Percentiles rank a stretch among this genome's conserved stretches.
Evolutionary conservation across 2,888 invertebrate species (phyloP).

Genomic region (Phaonia tiefii): DNA sequence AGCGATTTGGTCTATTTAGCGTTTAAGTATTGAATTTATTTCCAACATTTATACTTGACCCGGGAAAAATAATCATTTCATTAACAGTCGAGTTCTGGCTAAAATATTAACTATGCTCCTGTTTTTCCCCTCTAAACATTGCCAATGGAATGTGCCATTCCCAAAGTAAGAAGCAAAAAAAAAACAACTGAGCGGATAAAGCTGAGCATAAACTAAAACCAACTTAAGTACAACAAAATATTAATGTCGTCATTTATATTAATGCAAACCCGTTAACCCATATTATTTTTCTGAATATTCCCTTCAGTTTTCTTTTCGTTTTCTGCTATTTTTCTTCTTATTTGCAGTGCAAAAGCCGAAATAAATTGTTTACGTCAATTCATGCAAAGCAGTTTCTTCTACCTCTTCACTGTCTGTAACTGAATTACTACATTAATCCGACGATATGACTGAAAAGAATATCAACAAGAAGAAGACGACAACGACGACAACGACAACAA

Average conservation of each 20-base stretch:
- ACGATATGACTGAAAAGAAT: neutral
- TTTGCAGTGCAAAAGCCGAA: slow-evolving; percentile 29
- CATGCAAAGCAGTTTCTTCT: slow-evolving; percentile 28
- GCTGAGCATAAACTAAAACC: neutral
- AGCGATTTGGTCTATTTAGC: no score
- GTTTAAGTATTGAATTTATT: no score
- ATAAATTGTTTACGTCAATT: slow-evolving; percentile 28
- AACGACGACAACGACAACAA: neutral
- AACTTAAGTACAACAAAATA: slow-evolving; percentile 21
- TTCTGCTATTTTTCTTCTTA: slow-evolving; percentile 25
- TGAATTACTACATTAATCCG: slow-evolving; percentile 53
- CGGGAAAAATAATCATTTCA: slow-evolving; percentile 47
- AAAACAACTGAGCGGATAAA: neutral
- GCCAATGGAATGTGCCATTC: slow-evolving; percentile 15
- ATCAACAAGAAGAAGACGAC: neutral
- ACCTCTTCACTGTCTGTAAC: slow-evolving; percentile 21
- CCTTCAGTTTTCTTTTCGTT: neutral
- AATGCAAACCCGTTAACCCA: slow-evolving; percentile 17
- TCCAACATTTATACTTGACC: no score
- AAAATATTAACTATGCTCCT: slow-evolving; percentile 26
- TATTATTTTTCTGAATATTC: neutral
- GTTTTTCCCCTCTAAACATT: slow-evolving; percentile 32
- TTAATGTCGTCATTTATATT: slow-evolving; percentile 25
- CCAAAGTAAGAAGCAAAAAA: neutral
- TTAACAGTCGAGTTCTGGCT: slow-evolving; percentile 46